Evolutionary conservation across 2,797 vertebrate species (phyloP), one percentile per base, ranked within the genome.

Genomic region (Alosa sapidissima): DNA sequence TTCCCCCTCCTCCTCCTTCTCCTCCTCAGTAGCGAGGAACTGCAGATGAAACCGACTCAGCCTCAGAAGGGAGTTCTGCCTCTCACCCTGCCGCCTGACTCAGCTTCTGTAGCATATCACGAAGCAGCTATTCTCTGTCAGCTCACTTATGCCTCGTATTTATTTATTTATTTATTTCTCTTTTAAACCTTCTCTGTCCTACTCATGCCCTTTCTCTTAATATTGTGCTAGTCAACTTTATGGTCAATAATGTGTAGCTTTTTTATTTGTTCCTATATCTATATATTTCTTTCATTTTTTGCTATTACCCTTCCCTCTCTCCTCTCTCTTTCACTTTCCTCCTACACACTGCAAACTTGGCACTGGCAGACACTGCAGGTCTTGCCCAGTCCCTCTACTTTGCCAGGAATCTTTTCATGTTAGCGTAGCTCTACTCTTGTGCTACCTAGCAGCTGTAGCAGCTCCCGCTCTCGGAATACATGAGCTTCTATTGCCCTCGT

Each of bases 101-200:
- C 93, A 93, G 93, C 92, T 91, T 87, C 88, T 89, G 36, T 89
- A 91, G 75, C 90, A 92, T 92, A 91, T 92, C 2, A 21, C 89
- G 91, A 92, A 90, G 92, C 89, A 89, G 88, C 54, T 86, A 90
- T 75, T 91, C 89, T 84, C 88, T 90, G 88, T 75, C 84, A 82
- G 83, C 90, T 82, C 78, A 65, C 92, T 88, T 85, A 89, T 84
- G 87, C 54, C 13, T 55, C 45, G 10, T 11, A 49, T 49, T 87
- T 58, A 60, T 60, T 62, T 54, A 28, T 28, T 28, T 28, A 28
- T 85, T 84, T 88, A 78, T 45, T 87, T 87, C 41, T 82, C 82
- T 81, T n/a, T 78, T 21, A 52, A 72, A 36, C 36, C 87, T 48
- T 54, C 36, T 48, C 24, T 49, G 45, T 75, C 36, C 49, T 24